Evolutionary conservation across 1,140 invertebrate species (phyloP), one percentile per base, ranked within the genome.

Genomic region (Tribolium castaneum): DNA sequence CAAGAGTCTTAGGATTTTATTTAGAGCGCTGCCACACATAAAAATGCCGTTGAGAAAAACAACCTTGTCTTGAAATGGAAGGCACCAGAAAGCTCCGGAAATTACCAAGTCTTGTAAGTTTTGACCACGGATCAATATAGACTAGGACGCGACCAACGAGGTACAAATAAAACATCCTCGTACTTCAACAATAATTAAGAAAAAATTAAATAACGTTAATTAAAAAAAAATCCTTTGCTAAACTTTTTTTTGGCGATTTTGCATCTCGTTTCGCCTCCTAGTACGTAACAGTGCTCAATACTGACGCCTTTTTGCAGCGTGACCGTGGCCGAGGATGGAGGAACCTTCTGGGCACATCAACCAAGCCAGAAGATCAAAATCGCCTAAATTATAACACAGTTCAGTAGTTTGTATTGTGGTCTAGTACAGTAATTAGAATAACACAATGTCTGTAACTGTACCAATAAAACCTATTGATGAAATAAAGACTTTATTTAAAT

Each of bases 11-110:
- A 45, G 13, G 19, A 1, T 80, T 79, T 78, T 22, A 51, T 39
- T 77, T 80, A 87, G 87, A 88, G 85, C 75, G 82, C 81, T 13
- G 86, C 84, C 7, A 87, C 87, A 16, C 87, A 88, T 70, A 84
- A 83, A 30, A 86, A 85, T 75, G 12, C 84, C 6, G 79, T 77
- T 6, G 80, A 81, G 5, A 88, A 87, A 75, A 83, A 83, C 30
- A 80, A 83, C 59, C 62, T 86, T 0, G 83, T 75, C 5, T 74
- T 87, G 5, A 83, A 79, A 12, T 88, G 87, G 87, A 84, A 79
- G 52, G 86, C 87, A 30, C 87, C 87, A 16, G 54, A 77, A 51
- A 77, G 73, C 14, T 22, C 84, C 12, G 82, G 84, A 74, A 84
- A 84, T 75, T 84, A 83, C 56, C 82, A 84, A 59, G 78, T 83